Evolutionary conservation across 1,140 invertebrate species (phyloP), one percentile per base, ranked within the genome.

Genomic region (Cydia fagiglandana): DNA sequence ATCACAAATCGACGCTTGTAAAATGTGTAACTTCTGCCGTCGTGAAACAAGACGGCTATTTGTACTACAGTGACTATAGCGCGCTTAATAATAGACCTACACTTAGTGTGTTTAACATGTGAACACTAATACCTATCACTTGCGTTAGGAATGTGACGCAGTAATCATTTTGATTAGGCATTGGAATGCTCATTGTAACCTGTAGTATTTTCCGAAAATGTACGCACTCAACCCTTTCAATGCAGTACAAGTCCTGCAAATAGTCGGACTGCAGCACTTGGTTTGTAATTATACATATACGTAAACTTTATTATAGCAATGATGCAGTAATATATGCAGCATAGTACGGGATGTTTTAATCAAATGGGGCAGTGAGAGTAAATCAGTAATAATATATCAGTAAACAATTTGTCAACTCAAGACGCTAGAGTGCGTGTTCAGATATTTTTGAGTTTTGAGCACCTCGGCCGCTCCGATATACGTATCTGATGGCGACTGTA

Each of bases 191-290:
- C 34, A 80, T 78, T 24, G 13, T 17, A 17, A n/a, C 9, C 50
- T 6, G n/a, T n/a, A 61, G 56, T 61, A 24, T 24, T 20, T 61
- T 24, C 53, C 10, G n/a, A 66, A 78, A 64, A 75, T 79, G 64
- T 45, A 64, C 75, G 75, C 73, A 1, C 73, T 77, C 9, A 75
- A 78, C 50, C 77, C 80, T 24, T 45, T 86, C 28, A 84, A 86
- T 73, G 83, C 86, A 13, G 79, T 91, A 5, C 80, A 84, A 64
- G 84, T 91, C 2, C 70, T 90, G 64, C 85, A 89, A n/a, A 78
- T 87, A 7, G 78, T 86, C 7, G 83, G 87, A 0, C 78, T 90
- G 74, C 89, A 91, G 78, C 81, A 88, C 77, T 87, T 87, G 76
- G 89, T 91, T 79, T 89, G 89, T 91, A 84, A 78, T 66, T 47